These are phyloP conservation scores for Girardinichthys multiradiatus DNA, from an alignment of 2,113 vertebrate genomes.

Conservation along the genomic window DNA sequence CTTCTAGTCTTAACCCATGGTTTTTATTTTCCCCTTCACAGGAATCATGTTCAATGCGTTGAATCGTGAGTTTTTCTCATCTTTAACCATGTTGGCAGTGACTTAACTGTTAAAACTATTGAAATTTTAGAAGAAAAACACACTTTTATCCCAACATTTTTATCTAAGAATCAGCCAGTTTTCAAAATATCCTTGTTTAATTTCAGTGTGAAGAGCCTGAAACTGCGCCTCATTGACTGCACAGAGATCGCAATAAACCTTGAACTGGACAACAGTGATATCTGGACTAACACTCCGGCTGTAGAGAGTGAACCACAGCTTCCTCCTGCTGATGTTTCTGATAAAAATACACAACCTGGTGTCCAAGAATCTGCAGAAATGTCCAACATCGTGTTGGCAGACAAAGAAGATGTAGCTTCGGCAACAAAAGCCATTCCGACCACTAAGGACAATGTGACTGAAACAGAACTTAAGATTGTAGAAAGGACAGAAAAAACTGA, in stretches of 20 bases:
- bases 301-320: neutral
- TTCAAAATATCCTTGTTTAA: neutral
- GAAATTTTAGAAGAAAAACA: too few species aligned
- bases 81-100: neutral
- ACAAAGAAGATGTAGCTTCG: neutral
- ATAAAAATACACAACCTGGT: neutral
- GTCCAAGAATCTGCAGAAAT: neutral
- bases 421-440: neutral
- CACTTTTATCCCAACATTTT: neutral
- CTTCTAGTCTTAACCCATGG: neutral
- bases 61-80: conserved; percentile 41
- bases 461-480: neutral
- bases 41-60: conserved; percentile 12
- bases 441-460: neutral
- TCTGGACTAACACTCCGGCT: neutral
- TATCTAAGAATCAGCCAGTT: neutral
- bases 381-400: neutral
- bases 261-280: fast-evolving
- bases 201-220: conserved; percentile 44
- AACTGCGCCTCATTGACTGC: conserved; percentile 19
- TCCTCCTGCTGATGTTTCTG: neutral
- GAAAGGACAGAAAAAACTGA: neutral
- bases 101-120: neutral
- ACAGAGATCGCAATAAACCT: neutral
- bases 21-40: neutral